Conservation (phyloP, 2,113 vertebrate species). For the Zosterops pallidus region DNA sequence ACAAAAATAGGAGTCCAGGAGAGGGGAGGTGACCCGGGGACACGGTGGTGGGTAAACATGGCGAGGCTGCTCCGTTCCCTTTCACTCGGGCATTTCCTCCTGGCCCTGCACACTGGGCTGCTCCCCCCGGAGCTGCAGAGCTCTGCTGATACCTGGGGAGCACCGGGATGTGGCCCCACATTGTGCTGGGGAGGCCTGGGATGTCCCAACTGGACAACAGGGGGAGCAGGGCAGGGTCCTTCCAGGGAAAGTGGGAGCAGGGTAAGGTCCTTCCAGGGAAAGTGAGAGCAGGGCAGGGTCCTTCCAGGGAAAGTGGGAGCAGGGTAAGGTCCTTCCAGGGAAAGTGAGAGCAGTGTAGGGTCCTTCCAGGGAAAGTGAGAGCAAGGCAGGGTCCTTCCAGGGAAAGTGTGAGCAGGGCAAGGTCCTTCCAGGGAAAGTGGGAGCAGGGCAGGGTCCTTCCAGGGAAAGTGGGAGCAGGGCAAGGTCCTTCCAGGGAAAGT, state of each 20-base stretch:
- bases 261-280: too few species aligned
- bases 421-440: too few species aligned
- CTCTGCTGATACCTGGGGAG: not conserved
- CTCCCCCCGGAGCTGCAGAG: not conserved
- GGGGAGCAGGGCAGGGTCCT: not conserved
- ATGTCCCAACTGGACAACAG: fast-evolving
- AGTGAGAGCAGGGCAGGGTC: not conserved
- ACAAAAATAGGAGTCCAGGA: constrained; percentile 69
- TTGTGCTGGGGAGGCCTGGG: not conserved
- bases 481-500: not conserved
- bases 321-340: not conserved
- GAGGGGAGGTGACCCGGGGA: not conserved
- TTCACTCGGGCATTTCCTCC: constrained; percentile 8
- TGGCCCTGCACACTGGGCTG: fast-evolving
- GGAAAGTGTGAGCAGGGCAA: too few species aligned
- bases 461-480: not conserved
- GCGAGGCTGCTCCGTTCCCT: not conserved
- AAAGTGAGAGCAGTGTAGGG: not conserved
- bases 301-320: not conserved
- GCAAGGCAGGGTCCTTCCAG: too few species aligned
- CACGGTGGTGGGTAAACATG: not conserved
- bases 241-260: too few species aligned
- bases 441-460: too few species aligned
- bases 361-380: too few species aligned
- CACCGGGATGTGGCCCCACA: not conserved